Evolutionary conservation across 2,113 vertebrate species (phyloP).

Genomic region (Alouatta palliata): DNA sequence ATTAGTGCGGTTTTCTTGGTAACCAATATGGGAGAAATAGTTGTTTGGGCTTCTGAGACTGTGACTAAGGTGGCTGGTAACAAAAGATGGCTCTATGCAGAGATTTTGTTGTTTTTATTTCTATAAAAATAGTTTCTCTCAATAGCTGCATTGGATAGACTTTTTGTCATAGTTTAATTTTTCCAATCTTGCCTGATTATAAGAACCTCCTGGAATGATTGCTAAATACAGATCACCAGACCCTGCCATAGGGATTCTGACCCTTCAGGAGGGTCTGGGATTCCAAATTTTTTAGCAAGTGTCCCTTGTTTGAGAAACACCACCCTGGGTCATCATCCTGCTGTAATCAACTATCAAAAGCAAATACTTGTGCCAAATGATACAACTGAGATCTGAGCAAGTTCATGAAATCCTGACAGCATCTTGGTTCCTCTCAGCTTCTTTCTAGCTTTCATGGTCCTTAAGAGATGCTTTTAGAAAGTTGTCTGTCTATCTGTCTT

Average conservation of each 20-base stretch:
- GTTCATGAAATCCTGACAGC: neutral
- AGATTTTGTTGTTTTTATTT: neutral
- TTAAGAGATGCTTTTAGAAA: neutral
- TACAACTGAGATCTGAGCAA: neutral
- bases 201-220: neutral
- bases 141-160: neutral
- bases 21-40: neutral
- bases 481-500: neutral
- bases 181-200: neutral
- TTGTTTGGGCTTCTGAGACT: neutral
- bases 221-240: neutral
- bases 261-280: neutral
- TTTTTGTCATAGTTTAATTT: neutral
- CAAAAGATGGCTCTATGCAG: neutral
- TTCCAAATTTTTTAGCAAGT: neutral
- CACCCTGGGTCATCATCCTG: neutral
- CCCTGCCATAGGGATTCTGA: neutral
- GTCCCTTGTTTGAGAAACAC: neutral
- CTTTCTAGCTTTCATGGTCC: neutral
- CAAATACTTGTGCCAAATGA: neutral
- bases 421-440: neutral
- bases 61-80: neutral
- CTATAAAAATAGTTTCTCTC: neutral
- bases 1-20: conserved; percentile 9
- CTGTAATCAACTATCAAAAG: neutral